Evolutionary conservation across 2,797 vertebrate genomes (phyloP).

Genomic region (Champsocephalus esox): DNA sequence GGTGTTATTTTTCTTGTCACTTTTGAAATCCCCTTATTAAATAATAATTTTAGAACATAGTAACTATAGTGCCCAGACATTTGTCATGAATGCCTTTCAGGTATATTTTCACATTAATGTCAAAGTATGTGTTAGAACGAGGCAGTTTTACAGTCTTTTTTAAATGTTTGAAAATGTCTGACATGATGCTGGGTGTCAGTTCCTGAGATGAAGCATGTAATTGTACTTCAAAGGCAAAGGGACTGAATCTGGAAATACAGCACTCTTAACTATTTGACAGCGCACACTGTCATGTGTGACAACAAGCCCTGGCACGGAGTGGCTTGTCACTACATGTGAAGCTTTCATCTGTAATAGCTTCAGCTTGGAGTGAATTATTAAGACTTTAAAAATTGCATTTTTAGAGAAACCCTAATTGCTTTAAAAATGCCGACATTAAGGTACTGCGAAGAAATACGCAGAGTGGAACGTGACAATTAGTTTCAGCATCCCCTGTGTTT

Average conservation of each 20-base stretch:
- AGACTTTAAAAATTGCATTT: conserved; percentile 28
- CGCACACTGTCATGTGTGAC: conserved; percentile 43
- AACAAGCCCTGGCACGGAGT: conserved; percentile 21
- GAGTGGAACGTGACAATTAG: conserved; percentile 8
- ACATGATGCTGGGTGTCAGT: conserved; percentile 42
- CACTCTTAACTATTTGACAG: conserved; percentile 35
- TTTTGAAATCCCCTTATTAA: neutral
- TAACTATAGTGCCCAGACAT: neutral
- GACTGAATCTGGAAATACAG: conserved; percentile 28
- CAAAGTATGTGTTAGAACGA: conserved; percentile 2
- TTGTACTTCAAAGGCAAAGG: conserved; percentile 58
- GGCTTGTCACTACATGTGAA: conserved; percentile 30
- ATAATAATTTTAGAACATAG: neutral
- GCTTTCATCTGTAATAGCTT: conserved; percentile 48
- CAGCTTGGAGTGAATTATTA: conserved; percentile 41
- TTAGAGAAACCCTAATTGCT: conserved; percentile 21
- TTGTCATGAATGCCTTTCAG: conserved; percentile 22
- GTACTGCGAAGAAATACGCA: neutral
- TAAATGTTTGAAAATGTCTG: conserved; percentile 30
- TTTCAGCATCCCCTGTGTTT: neutral
- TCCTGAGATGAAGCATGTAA: conserved; percentile 51
- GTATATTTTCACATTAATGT: conserved; percentile 20
- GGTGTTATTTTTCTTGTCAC: neutral
- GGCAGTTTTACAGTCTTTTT: conserved; percentile 17
- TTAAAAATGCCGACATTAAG: conserved; percentile 5